Percentiles rank a stretch among this genome's conserved stretches.
phyloP scores from a whole-genome alignment of 1,140 invertebrate genomes.

The Drosophila mayri region DNA sequence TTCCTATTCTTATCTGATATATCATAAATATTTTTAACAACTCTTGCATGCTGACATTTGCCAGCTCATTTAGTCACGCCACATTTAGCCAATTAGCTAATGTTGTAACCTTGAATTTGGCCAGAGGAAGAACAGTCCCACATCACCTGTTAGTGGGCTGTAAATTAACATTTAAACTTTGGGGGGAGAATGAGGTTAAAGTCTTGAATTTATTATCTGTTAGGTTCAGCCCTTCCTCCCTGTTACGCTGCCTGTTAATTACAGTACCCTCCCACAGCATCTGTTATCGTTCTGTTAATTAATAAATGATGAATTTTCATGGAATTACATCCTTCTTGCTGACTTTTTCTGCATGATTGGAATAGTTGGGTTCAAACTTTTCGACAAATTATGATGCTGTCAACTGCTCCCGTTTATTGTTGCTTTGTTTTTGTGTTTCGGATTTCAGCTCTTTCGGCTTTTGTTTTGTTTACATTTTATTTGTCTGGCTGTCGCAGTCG shows the following conservation, averaged over 20 bases:
- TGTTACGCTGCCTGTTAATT: not conserved
- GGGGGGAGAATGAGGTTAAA: not conserved
- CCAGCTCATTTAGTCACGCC: conserved; percentile 46
- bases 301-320: not conserved
- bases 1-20: conserved; percentile 15
- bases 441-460: conserved; percentile 21
- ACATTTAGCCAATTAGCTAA: conserved; percentile 60
- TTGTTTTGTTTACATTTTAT: conserved; percentile 53
- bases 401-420: conserved; percentile 25
- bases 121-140: conserved; percentile 14
- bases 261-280: conserved; percentile 2
- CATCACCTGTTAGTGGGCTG: conserved; percentile 24
- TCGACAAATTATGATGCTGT: conserved; percentile 45
- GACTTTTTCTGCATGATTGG: conserved; percentile 8
- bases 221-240: not conserved
- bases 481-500: conserved; percentile 64
- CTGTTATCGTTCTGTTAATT: conserved; percentile 22
- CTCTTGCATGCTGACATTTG: conserved; percentile 46
- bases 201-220: not conserved
- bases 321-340: not conserved
- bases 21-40: conserved; percentile 48
- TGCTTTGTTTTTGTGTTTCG: conserved; percentile 26
- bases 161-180: conserved; percentile 31
- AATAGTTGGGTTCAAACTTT: conserved; percentile 20
- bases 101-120: conserved; percentile 44